Evolutionary conservation across 2,797 vertebrate species (phyloP), one percentile per base, ranked within the genome.

Genomic region (Leptodactylus fallax): DNA sequence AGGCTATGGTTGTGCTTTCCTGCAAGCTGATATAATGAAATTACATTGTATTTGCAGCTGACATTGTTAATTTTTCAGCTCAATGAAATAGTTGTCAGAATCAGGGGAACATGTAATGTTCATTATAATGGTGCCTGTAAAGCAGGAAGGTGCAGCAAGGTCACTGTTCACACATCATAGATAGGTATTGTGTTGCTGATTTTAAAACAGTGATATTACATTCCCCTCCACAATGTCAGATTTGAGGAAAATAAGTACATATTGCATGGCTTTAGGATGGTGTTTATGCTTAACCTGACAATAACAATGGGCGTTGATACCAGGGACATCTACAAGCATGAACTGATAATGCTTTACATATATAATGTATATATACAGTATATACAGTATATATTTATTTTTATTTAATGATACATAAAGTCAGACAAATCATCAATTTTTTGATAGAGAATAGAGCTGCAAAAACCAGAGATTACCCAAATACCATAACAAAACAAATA

Each of bases 61-160:
- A 93, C 93, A 92, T 87, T 79, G 91, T 90, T 94, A 94, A 94
- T 95, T 94, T 94, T 91, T 94, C 92, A 92, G 91, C 91, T 93
- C 92, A 91, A 89, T 91, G 91, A 92, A 93, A 91, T 90, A 90
- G 91, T 90, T 94, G 93, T 94, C 94, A 94, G 92, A 92, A 90
- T 90, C 89, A 56, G 51, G 93, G 92, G 72, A 89, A 90, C 86
- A 86, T 49, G 91, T 90, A 93, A 91, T 88, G 78, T 72, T 91
- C 92, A 74, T 92, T 91, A 92, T 91, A 92, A 81, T 56, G 91
- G 83, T 89, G 90, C 85, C 90, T 92, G 92, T 91, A 82, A 67
- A 92, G 92, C 88, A 91, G 85, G 36, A 78, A 91, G 79, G 84
- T 78, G 88, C 79, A 93, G 76, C 85, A 90, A 87, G 91, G 88